Conservation (phyloP, 2,113 vertebrate genomes). For the Otolemur garnettii region DNA sequence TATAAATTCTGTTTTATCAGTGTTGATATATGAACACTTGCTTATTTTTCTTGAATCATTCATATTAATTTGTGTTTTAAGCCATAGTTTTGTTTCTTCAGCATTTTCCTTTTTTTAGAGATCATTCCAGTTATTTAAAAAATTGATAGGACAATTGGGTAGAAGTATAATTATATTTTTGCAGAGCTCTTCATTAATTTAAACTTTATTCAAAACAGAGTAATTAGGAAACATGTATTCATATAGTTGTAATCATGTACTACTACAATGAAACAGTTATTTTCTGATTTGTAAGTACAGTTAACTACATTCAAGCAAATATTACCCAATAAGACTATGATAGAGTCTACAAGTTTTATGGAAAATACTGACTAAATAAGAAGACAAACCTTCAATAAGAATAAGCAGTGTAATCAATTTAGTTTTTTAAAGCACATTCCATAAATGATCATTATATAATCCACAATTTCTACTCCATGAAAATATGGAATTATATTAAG, state of each 20-base stretch:
- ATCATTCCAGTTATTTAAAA: slow-evolving; percentile 26
- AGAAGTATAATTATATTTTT: slow-evolving; percentile 44
- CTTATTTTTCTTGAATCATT: background rate
- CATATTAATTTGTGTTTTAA: background rate
- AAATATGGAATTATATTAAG: background rate
- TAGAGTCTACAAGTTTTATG: background rate
- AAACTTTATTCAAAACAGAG: slow-evolving; percentile 49
- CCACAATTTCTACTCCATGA: background rate
- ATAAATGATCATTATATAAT: background rate
- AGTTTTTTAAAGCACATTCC: background rate
- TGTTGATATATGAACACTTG: background rate
- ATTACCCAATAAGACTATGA: background rate
- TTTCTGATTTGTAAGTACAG: background rate
- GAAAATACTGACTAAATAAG: background rate
- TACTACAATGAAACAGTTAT: background rate
- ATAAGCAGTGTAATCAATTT: background rate
- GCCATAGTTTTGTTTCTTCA: background rate
- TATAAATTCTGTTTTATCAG: background rate
- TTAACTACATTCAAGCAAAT: slow-evolving; percentile 46
- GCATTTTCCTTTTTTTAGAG: background rate
- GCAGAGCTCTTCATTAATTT: background rate
- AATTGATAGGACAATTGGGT: background rate
- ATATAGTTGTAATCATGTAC: background rate
- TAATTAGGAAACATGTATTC: background rate
- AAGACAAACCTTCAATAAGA: background rate